Base-by-base conservation (phyloP, 2,888 invertebrate species). In the Antheraea assamensis region DNA sequence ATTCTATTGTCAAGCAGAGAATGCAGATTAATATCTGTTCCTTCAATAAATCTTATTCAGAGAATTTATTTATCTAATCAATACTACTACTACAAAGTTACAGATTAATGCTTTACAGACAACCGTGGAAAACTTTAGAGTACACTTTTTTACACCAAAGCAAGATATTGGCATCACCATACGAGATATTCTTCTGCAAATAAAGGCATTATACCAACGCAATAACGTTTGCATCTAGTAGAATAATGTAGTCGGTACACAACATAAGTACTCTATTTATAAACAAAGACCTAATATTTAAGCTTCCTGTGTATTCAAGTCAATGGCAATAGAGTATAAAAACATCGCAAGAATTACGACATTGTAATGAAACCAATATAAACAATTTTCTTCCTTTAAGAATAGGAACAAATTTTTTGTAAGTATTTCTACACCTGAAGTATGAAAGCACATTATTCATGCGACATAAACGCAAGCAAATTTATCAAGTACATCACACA, bases 1-100 rank as follows among this genome's bases (percentile, higher is more conserved):
- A 95, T 87, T 95, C 95, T 95, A 94, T 94, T 92, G 94, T 94
- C 93, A 95, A 92, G 95, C 95, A 95, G 95, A 95, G 95, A 95
- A 95, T 89, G 90, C 81, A 82, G 87, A 87, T 94, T 94, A 94
- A 91, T 94, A 93, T 88, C 86, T 82, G 85, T 83, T 80, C 83
- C 83, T 85, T 74, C 31, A 58, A 30, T 35, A 73, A 35, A 21
- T 17, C 1, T 58, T 24, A 30, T 27, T 13, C 19, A 27, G 19
- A 30, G 27, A 27, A 30, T 27, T 30, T 64, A 30, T 27, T 58
- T 8, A 24, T 24, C 5, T 58, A 58, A 58, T 24, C n/a, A 24
- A n/a, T 24, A 24, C 7, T 24, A 58, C 7, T 24, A 58, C 24
- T 13, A 10, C 7, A n/a, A 19, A 52, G 21, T 52, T 52, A 7